Percentiles rank a stretch among this genome's conserved stretches.
Conservation (phyloP, 92 coral and sea anemone species). For the Parazoanthus atlanticus region DNA sequence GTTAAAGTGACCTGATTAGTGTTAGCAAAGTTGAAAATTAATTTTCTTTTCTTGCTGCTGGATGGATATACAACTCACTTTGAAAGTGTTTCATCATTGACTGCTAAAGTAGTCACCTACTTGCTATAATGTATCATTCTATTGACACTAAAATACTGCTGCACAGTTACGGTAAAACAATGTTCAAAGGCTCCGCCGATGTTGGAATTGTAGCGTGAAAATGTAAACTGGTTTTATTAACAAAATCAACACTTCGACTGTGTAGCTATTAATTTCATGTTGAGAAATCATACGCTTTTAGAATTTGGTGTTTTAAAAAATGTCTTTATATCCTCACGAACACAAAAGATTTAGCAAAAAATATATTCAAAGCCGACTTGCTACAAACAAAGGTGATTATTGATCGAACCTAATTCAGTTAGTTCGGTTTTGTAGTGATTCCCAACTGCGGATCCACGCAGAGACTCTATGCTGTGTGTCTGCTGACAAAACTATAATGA, state of each 20-base stretch:
- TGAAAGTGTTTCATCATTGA: not conserved
- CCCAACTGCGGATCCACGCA: slow-evolving; percentile 1
- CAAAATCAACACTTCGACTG: slow-evolving; percentile 2
- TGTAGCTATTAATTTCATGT: not conserved
- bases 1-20: not conserved
- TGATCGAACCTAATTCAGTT: not conserved
- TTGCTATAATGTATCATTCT: slow-evolving; percentile 35
- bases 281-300: not conserved
- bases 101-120: not conserved
- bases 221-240: not conserved
- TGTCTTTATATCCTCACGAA: not conserved
- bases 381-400: not conserved
- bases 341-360: not conserved
- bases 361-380: not conserved
- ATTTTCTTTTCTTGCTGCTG: not conserved
- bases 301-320: not conserved
- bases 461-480: not conserved
- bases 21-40: not conserved
- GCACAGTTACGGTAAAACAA: not conserved
- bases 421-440: not conserved
- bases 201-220: slow-evolving; percentile 20
- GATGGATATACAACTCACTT: not conserved
- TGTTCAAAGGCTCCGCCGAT: slow-evolving; percentile 15
- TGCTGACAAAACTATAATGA: not conserved
- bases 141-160: not conserved